A percentile compares a stretch with the other conserved stretches of the same genome.
Evolutionary conservation across 2,113 vertebrate species (phyloP).

Genomic region (Bubo blakistoni): DNA sequence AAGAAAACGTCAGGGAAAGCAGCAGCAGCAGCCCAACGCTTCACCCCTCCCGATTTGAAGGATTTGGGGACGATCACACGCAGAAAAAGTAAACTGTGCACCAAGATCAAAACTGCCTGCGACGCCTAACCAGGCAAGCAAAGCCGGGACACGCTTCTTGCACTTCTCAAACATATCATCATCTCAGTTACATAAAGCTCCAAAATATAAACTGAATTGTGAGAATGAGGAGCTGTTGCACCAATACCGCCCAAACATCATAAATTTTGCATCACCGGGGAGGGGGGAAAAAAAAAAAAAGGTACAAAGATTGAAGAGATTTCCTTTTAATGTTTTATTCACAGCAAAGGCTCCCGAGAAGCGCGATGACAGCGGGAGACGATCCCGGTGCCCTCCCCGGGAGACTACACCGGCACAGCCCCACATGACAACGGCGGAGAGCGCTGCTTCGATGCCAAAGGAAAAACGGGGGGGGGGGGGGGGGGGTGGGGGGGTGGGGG

Average conservation of each 20-base stretch:
- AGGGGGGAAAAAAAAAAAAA: not conserved
- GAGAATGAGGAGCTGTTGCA: constrained; percentile 25
- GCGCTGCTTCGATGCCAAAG: not conserved
- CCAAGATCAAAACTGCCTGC: not conserved
- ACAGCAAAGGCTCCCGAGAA: not conserved
- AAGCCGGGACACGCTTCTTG: not conserved
- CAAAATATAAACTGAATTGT: constrained; percentile 20
- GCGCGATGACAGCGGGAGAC: not conserved
- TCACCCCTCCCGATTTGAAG: not conserved
- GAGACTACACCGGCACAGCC: not conserved
- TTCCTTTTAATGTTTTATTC: constrained; percentile 46
- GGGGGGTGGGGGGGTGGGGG: no score
- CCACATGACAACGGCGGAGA: not conserved
- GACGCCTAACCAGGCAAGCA: not conserved
- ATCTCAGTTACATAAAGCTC: constrained; percentile 33
- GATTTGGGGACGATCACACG: not conserved
- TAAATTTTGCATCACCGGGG: not conserved
- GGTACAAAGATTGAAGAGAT: not conserved
- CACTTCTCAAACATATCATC: not conserved
- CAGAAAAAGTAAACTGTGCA: not conserved
- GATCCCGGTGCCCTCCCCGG: not conserved
- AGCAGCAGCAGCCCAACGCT: not conserved
- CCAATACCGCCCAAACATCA: constrained; percentile 40
- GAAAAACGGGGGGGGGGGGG: no score
- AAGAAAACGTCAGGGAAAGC: not conserved